Evolutionary conservation across 2,797 vertebrate genomes (phyloP), one percentile per base, ranked within the genome.

Genomic region (Xenentodon cancila): DNA sequence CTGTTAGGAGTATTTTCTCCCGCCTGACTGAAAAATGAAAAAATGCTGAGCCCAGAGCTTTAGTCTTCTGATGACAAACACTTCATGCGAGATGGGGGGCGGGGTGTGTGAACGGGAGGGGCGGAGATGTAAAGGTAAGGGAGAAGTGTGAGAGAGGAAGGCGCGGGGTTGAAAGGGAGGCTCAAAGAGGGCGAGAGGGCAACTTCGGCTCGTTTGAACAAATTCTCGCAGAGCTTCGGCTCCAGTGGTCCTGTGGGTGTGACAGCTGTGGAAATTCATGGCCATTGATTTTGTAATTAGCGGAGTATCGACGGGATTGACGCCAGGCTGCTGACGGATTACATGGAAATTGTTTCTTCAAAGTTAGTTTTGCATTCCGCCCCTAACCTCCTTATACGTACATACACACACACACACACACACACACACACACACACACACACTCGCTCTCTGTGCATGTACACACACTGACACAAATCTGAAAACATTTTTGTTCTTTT

Each of bases 221-320:
- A 64, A 9, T 84, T 59, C 80, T 76, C 59, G 53, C 59, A 37
- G 75, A 84, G 84, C 54, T 78, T 17, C 25, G 37, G 71, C 86
- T 81, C 71, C 79, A 25, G 72, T 68, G 79, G 84, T 85, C 84
- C 81, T 82, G 75, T 84, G 89, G 89, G 89, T 80, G 79, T 92
- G 92, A 92, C 92, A 93, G 91, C 91, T 92, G 92, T 89, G 92
- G 93, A 95, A 93, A 95, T 94, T 95, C 92, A 94, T 92, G 91
- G 93, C 82, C 92, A 96, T 96, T 94, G 95, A 96, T 96, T 96
- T 95, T 88, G 92, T 96, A 95, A 96, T 96, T 95, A 96, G 95
- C 94, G 88, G 90, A 92, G 94, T 95, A 94, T 96, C 91, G 94
- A 94, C 91, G 88, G 91, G 88, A 95, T 95, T 47, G 77, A 94